Percentiles rank a stretch among this genome's conserved stretches.
Evolutionary conservation across 2,113 vertebrate genomes (phyloP).

Genomic region (Erythrolamprus reginae): DNA sequence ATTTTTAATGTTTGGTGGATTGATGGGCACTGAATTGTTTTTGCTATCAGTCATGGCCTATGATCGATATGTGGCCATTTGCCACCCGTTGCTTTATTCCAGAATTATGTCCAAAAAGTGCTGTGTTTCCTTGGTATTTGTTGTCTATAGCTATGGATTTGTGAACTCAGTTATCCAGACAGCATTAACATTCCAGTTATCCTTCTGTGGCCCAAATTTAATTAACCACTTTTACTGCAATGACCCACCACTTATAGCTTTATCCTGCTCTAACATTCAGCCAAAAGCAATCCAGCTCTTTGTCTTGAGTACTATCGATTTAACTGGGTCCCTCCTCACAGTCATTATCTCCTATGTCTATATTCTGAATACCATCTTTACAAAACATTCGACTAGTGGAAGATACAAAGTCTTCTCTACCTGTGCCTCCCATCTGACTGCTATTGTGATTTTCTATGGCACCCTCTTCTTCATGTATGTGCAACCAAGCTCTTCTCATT

Average conservation of each 20-base stretch:
- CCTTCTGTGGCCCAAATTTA: constrained; percentile 43
- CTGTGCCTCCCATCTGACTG: background rate
- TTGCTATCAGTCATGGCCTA: constrained; percentile 49
- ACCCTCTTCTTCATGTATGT: constrained; percentile 9
- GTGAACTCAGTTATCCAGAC: constrained; percentile 36
- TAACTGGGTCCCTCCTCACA: constrained; percentile 32
- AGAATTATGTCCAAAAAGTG: constrained; percentile 7
- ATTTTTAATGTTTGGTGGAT: constrained; percentile 44
- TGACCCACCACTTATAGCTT: constrained; percentile 33
- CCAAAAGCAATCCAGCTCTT: constrained; percentile 36
- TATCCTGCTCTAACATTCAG: constrained; percentile 46
- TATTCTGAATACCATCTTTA: constrained; percentile 33
- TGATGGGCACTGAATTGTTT: constrained; percentile 33
- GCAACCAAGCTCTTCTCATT: constrained; percentile 22
- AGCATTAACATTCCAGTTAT: constrained; percentile 38
- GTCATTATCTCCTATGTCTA: constrained; percentile 18
- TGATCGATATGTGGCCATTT: constrained; percentile 3
- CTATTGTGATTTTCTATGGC: constrained; percentile 5
- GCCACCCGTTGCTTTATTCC: constrained; percentile 41
- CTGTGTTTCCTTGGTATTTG: background rate
- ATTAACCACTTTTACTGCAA: constrained; percentile 19
- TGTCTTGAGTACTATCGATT: background rate
- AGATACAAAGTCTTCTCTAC: background rate
- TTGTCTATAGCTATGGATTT: background rate
- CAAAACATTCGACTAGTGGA: constrained; percentile 17